Evolutionary conservation across 2,797 vertebrate genomes (phyloP).

Genomic region (Gallinago stenura): DNA sequence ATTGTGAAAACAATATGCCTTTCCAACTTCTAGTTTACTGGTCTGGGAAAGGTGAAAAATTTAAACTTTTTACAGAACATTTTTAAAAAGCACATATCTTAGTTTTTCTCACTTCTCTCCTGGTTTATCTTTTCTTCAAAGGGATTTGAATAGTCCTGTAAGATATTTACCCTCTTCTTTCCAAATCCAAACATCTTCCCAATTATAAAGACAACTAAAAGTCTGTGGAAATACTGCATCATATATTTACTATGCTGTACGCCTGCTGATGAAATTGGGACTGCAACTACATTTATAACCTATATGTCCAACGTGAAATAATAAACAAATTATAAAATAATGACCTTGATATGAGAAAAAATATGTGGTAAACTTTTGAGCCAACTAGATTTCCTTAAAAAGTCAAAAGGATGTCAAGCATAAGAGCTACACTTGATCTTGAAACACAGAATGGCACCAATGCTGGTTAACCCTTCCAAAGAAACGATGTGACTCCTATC

Average conservation of each 20-base stretch:
- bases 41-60: background rate
- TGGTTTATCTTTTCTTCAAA: background rate
- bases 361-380: background rate
- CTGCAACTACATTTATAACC: background rate
- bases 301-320: background rate
- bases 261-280: background rate
- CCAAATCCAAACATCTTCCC: background rate
- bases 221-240: background rate
- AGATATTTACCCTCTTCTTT: background rate
- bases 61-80: background rate
- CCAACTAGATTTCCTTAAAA: background rate
- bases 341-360: background rate
- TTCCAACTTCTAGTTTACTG: background rate
- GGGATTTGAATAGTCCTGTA: background rate
- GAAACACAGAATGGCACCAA: background rate
- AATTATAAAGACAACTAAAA: background rate
- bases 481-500: background rate
- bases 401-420: background rate
- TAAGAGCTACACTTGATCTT: background rate
- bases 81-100: background rate
- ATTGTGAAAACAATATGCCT: background rate
- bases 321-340: background rate
- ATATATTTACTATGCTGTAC: background rate
- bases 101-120: background rate
- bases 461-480: background rate